A percentile compares a stretch with the other conserved stretches of the same genome.
These are phyloP conservation scores for Acrobasis consociella DNA, from an alignment of 2,888 invertebrate genomes.

Conservation along the genomic window DNA sequence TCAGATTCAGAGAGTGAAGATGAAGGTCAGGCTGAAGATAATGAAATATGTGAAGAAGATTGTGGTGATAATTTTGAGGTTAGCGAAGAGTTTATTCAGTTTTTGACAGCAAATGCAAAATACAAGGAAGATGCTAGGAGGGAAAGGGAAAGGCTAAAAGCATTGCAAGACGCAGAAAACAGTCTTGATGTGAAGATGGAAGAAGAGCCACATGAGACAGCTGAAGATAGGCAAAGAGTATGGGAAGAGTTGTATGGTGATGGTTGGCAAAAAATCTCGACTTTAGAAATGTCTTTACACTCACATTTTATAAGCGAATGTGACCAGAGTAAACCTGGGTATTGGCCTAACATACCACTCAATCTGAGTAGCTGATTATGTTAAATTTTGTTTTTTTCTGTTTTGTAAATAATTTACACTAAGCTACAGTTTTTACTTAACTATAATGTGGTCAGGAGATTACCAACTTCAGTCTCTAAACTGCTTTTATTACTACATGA, in stretches of 20 bases:
- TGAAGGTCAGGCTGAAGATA: slow-evolving; percentile 37
- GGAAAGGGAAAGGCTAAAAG: slow-evolving; percentile 54
- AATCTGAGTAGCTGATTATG: slow-evolving; percentile 62
- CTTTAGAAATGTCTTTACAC: slow-evolving; percentile 88
- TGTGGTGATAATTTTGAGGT: slow-evolving; percentile 72
- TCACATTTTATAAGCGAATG: slow-evolving; percentile 84
- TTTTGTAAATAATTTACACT: too few relatives aligned
- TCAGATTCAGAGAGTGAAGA: slow-evolving; percentile 36
- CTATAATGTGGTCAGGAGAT: too few relatives aligned
- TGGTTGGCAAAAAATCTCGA: slow-evolving; percentile 85
- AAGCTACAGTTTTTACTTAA: too few relatives aligned
- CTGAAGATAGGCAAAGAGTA: slow-evolving; percentile 54
- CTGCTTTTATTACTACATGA: too few relatives aligned
- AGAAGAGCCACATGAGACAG: slow-evolving; percentile 43
- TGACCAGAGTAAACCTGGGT: slow-evolving; percentile 83
- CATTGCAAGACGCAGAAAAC: slow-evolving; percentile 40
- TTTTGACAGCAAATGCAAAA: slow-evolving; percentile 83
- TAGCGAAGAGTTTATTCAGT: slow-evolving; percentile 85
- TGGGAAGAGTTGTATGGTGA: slow-evolving; percentile 85
- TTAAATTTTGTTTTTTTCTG: not conserved
- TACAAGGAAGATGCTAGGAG: slow-evolving; percentile 68
- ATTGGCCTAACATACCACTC: slow-evolving; percentile 89
- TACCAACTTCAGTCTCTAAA: too few relatives aligned
- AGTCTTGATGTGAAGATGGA: slow-evolving; percentile 37
- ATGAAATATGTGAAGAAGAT: slow-evolving; percentile 44